phyloP scores from a whole-genome alignment of 1,140 invertebrate species.

The Panagrolaimus sp. region DNA sequence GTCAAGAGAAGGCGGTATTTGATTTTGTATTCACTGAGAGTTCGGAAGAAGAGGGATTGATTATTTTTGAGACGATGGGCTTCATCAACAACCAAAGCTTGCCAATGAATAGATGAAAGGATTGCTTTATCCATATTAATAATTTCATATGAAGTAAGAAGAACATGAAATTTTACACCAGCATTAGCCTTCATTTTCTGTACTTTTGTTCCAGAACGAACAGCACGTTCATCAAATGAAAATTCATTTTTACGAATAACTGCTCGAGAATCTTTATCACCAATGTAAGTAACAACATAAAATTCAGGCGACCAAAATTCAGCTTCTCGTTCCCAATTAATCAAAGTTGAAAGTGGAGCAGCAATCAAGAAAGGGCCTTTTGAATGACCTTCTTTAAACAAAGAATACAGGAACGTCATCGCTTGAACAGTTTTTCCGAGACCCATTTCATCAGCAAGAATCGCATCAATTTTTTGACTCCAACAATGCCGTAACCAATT shows the following conservation, averaged over 20 bases:
- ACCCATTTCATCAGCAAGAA: conserved; percentile 98
- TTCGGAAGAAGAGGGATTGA: conserved; percentile 96
- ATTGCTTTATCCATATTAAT: conserved; percentile 93
- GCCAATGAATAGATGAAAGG: conserved; percentile 95
- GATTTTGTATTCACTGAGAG: conserved; percentile 82
- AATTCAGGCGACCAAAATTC: conserved; percentile 98
- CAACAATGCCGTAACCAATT: conserved; percentile 90
- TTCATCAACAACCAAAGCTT: conserved; percentile 95
- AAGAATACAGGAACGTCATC: conserved; percentile 91
- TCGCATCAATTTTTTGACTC: conserved; percentile 93
- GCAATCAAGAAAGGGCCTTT: conserved; percentile 90
- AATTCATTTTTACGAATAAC: conserved; percentile 90
- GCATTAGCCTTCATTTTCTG: conserved; percentile 73
- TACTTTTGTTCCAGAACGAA: conserved; percentile 74
- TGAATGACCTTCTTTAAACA: conserved; percentile 96
- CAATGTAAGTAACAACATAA: conserved; percentile 97
- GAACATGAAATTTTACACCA: conserved; percentile 93
- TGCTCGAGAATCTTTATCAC: conserved; percentile 86
- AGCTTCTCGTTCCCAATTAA: conserved; percentile 99
- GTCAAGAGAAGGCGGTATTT: conserved; percentile 92
- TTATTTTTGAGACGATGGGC: conserved; percentile 97
- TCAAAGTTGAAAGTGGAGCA: conserved; percentile 94
- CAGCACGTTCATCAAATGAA: conserved; percentile 89
- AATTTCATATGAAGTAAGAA: conserved; percentile 95
- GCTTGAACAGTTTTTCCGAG: conserved; percentile 99